Evolutionary conservation across 2,113 vertebrate species (phyloP), one percentile per base, ranked within the genome.

Genomic region (Ancistrus triradiatus): DNA sequence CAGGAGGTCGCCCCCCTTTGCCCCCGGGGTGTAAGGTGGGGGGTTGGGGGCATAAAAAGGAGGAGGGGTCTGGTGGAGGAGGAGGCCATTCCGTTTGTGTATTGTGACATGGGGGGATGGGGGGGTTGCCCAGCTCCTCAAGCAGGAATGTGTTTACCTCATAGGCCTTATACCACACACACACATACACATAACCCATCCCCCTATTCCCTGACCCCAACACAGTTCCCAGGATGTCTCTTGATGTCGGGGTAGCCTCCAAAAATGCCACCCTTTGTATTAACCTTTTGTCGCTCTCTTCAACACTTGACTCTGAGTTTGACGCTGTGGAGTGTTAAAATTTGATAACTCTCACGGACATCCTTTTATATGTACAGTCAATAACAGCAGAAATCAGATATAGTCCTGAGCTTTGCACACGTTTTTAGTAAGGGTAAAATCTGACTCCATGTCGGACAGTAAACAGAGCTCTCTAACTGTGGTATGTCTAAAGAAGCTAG

Each of bases 1-100:
- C 71, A 65, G 71, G 71, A 74, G 71, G 71, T 74, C 53, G 56
- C 42, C 61, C 71, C 48, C 44, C 56, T 69, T 74, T 74, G 56
- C 71, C 71, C 70, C 61, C 21, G 2, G 71, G 73, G 53, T 68
- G 60, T 70, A 40, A 52, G 68, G 66, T 33, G 57, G 68, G 59
- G 52, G 53, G 59, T 67, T 59, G 44, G 63, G n/a, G 64, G 51
- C 48, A 57, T 66, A 22, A 70, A 60, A 63, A 43, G 18, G 18
- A 59, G 25, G 58, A 15, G 43, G 58, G 59, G 57, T 40, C 31
- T n/a, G 8, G 4, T 28, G 38, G 24, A 28, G 50, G 51, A 18
- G 31, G 49, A 27, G 21, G 15, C 10, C 56, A 38, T 74, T 56
- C 61, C 61, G 66, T 65, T 74, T 74, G 71, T 66, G 71, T 61